phyloP scores from a whole-genome alignment of 2,113 vertebrate genomes.

The Gymnocephalus cernua region DNA sequence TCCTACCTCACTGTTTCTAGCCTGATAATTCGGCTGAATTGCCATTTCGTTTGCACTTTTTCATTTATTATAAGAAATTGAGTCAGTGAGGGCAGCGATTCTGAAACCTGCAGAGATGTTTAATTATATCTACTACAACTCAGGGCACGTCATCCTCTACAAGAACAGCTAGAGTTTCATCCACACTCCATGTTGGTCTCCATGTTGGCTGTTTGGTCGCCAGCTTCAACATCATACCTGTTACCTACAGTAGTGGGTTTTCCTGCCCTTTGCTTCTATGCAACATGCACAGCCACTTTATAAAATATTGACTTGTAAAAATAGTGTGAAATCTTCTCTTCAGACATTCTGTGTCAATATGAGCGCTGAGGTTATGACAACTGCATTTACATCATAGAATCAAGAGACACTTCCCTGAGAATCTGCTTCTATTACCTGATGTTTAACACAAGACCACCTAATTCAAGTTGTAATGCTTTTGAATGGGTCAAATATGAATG shows the following conservation, averaged over 20 bases:
- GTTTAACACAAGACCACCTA: neutral
- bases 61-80: neutral
- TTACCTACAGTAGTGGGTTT: neutral
- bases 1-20: neutral
- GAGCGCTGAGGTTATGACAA: neutral
- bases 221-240: constrained; percentile 1
- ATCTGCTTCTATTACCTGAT: no score
- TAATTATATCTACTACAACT: neutral
- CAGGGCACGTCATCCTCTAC: neutral
- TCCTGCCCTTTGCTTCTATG: neutral
- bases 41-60: neutral
- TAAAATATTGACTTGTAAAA: neutral
- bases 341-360: neutral
- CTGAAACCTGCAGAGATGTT: neutral
- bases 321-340: neutral
- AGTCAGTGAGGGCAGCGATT: neutral
- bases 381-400: neutral
- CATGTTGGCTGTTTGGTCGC: neutral
- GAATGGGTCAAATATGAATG: neutral
- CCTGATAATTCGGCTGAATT: neutral
- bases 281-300: neutral
- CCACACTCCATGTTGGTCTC: neutral
- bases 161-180: neutral
- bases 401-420: neutral
- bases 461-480: neutral